Base-by-base conservation (phyloP, 2,113 vertebrate species). In the Syngnathus scovelli region DNA sequence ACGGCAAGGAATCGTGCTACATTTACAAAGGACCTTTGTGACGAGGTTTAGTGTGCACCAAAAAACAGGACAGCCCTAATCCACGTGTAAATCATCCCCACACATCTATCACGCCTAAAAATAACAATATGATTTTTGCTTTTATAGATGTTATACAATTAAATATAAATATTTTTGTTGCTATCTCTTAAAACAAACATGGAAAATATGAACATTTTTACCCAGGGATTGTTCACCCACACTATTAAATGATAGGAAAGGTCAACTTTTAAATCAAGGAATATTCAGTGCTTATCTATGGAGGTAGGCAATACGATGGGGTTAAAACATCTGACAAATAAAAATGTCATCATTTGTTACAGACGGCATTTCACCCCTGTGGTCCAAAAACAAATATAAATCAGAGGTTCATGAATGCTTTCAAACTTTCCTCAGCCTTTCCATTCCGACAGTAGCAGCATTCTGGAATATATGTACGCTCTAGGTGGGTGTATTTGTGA, bases 291-390 rank as follows among this genome's bases (percentile, higher is more conserved):
- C 60, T 46, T 66, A 62, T 16, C 27, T n/a, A 4, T 3, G 48
- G 65, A 71, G 73, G 66, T 48, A 58, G 37, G 55, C 21, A 11
- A 66, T 67, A 61, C 54, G 21, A 44, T 69, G 72, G n/a, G 55
- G 74, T 58, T 16, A 36, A 58, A 43, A 78, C 72, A 71, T 74
- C 78, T 6, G 66, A 58, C 70, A 55, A 72, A 68, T 46, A 44
- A 69, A 61, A 75, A 60, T 48, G 77, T 85, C 82, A 72, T 83
- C 72, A 81, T 85, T 33, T 65, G 69, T 64, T 78, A 15, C 9
- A 36, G 21, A 66, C 11, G 48, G 76, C 78, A 83, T 36, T 12
- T 87, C 81, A 52, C 71, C 81, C 71, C 75, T 38, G 15, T 23
- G 63, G 44, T 23, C 58, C 23, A 18, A 51, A 64, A 49, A 48